Evolutionary conservation across 1,140 invertebrate species (phyloP).

Genomic region (Andricus grossulariae): DNA sequence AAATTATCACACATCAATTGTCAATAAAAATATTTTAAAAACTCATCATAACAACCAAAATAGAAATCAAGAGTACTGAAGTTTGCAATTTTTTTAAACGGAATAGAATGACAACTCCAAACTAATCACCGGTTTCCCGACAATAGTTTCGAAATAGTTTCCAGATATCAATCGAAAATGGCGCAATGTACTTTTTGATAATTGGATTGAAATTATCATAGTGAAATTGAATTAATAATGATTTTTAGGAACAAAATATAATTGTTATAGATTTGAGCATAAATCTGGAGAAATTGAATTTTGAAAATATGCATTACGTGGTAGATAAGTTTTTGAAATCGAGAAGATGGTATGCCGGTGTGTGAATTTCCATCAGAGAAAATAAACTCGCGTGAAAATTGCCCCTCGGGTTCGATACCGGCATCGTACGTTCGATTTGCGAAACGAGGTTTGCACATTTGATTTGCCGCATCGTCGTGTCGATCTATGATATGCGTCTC

Average conservation of each 20-base stretch:
- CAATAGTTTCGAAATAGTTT: too few species aligned
- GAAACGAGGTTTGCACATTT: conserved; percentile 52
- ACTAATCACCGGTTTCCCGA: too few species aligned
- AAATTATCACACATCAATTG: too few species aligned
- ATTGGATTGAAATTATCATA: neutral
- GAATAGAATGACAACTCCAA: too few species aligned
- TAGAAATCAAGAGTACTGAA: too few species aligned
- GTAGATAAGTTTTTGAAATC: conserved; percentile 24
- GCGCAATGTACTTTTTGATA: too few species aligned
- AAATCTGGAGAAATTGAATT: neutral
- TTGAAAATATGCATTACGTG: conserved; percentile 16
- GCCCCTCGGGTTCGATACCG: conserved; percentile 15
- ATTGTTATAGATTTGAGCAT: neutral
- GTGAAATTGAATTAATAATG: neutral
- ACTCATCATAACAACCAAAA: too few species aligned
- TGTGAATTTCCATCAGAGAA: conserved; percentile 28
- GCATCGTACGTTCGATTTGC: conserved; percentile 47
- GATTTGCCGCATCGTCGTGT: conserved; percentile 42
- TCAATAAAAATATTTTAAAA: too few species aligned
- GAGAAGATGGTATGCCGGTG: neutral
- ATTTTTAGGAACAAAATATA: neutral
- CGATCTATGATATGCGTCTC: conserved; percentile 27
- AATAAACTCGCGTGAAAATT: conserved; percentile 30
- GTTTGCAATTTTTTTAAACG: too few species aligned
- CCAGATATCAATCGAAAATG: too few species aligned